Percentiles rank a stretch among this genome's conserved stretches.
Evolutionary conservation across 2,888 invertebrate genomes (phyloP).

Genomic region (Plemyria rubiginata): DNA sequence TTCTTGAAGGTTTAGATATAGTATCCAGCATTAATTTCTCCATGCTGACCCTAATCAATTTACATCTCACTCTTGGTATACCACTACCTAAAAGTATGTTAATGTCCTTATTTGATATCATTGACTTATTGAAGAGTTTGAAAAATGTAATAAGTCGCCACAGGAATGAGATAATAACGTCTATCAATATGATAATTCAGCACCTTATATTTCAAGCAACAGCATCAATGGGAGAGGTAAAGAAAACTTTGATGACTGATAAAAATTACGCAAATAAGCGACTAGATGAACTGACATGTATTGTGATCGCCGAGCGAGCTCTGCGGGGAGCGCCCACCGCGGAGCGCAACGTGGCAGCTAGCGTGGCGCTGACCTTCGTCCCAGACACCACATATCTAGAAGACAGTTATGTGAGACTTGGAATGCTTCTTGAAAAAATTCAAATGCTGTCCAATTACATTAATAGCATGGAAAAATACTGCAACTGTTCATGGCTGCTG

Average conservation of each 20-base stretch:
- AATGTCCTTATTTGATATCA: conserved; percentile 90
- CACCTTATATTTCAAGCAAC: conserved; percentile 91
- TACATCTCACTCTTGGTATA: conserved; percentile 88
- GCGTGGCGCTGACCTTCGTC: conserved; percentile 88
- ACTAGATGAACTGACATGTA: conserved; percentile 89
- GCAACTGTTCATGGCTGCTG: conserved; percentile 91
- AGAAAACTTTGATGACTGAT: conserved; percentile 87
- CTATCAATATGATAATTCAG: conserved; percentile 91
- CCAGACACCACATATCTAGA: conserved; percentile 86
- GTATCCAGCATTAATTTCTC: conserved; percentile 87
- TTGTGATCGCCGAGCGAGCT: conserved; percentile 89
- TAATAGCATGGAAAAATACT: conserved; percentile 83
- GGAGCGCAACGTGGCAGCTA: conserved; percentile 87
- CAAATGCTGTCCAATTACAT: conserved; percentile 86
- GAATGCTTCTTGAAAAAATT: conserved; percentile 86
- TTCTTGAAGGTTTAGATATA: conserved; percentile 87
- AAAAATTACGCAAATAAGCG: conserved; percentile 87
- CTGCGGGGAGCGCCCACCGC: conserved; percentile 87
- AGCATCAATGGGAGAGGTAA: conserved; percentile 87
- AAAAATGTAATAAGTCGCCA: conserved; percentile 89
- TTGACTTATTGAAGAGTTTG: conserved; percentile 92
- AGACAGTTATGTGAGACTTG: conserved; percentile 87
- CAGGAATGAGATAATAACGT: conserved; percentile 88
- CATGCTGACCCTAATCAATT: conserved; percentile 84
- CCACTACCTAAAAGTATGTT: conserved; percentile 92